These are phyloP conservation scores for Noctilio leporinus DNA, from an alignment of 2,113 vertebrate species.

Conservation along the genomic window DNA sequence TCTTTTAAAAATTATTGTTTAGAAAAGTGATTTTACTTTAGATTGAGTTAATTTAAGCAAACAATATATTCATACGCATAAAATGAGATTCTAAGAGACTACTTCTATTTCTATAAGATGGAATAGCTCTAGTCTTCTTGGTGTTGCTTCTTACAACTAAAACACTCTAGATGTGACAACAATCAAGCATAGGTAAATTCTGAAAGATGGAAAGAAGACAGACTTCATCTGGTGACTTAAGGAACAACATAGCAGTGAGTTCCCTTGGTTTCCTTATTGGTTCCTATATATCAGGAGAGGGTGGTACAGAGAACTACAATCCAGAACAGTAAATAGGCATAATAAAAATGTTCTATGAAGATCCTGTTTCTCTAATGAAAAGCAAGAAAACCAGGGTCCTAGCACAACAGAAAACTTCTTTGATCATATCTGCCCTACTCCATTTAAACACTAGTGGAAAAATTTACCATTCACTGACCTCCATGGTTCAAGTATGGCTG, in stretches of 20 bases:
- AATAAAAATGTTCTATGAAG: background rate
- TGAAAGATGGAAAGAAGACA: background rate
- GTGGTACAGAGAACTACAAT: background rate
- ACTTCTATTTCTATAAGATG: background rate
- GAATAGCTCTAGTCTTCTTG: background rate
- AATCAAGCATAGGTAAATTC: background rate
- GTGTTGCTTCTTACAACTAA: background rate
- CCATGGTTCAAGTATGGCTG: background rate
- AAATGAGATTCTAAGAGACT: background rate
- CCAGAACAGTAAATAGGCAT: background rate
- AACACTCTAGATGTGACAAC: background rate
- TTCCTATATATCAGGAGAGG: background rate
- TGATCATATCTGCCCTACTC: background rate
- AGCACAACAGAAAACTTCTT: background rate
- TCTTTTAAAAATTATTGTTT: background rate
- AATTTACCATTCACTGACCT: accelerated
- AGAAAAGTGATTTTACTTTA: background rate
- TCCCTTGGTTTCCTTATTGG: background rate
- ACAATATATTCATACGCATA: background rate
- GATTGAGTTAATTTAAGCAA: background rate
- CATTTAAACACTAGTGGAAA: background rate
- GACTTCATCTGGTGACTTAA: background rate
- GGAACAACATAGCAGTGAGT: background rate
- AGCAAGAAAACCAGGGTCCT: background rate
- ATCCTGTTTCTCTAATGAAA: background rate